A percentile compares a stretch with the other conserved stretches of the same genome.
Conservation (phyloP, 2,797 vertebrate genomes). For the Astyanax mexicanus region DNA sequence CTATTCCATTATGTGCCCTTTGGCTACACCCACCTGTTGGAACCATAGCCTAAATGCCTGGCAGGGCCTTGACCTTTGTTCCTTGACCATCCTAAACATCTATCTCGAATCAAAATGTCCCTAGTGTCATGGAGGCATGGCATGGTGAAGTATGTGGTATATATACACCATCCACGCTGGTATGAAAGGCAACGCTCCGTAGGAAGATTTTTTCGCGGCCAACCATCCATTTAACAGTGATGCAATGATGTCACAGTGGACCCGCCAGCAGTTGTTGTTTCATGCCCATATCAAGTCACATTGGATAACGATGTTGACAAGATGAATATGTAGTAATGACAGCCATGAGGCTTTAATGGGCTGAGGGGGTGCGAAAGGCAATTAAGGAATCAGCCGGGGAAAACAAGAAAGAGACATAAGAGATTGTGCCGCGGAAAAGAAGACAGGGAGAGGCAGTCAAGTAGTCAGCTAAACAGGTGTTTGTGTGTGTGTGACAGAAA, state of each 20-base stretch:
- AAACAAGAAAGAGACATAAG: slow-evolving; percentile 22
- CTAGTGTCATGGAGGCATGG: neutral
- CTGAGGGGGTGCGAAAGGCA: slow-evolving; percentile 49
- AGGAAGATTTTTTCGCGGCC: neutral
- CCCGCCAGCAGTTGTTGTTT: slow-evolving; percentile 58
- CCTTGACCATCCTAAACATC: neutral
- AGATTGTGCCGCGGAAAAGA: slow-evolving; percentile 12
- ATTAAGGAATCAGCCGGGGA: slow-evolving; percentile 47
- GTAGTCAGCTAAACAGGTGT: slow-evolving; percentile 37
- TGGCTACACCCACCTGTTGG: slow-evolving; percentile 58
- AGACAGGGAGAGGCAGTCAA: slow-evolving; percentile 47
- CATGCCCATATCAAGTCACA: slow-evolving; percentile 53
- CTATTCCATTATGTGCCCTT: slow-evolving; percentile 40
- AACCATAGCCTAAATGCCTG: slow-evolving; percentile 34
- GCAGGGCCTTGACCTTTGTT: neutral
- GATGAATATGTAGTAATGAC: slow-evolving; percentile 66
- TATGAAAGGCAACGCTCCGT: neutral
- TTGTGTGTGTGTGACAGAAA: slow-evolving; percentile 23
- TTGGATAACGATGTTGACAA: slow-evolving; percentile 59
- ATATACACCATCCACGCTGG: neutral
- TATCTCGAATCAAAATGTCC: slow-evolving; percentile 22
- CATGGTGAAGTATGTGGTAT: slow-evolving; percentile 2
- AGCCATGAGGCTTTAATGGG: slow-evolving; percentile 53
- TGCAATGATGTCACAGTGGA: slow-evolving; percentile 50
- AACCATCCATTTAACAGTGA: slow-evolving; percentile 30